phyloP scores from a whole-genome alignment of 1,140 invertebrate genomes.

The Bathynomus jamesi region DNA sequence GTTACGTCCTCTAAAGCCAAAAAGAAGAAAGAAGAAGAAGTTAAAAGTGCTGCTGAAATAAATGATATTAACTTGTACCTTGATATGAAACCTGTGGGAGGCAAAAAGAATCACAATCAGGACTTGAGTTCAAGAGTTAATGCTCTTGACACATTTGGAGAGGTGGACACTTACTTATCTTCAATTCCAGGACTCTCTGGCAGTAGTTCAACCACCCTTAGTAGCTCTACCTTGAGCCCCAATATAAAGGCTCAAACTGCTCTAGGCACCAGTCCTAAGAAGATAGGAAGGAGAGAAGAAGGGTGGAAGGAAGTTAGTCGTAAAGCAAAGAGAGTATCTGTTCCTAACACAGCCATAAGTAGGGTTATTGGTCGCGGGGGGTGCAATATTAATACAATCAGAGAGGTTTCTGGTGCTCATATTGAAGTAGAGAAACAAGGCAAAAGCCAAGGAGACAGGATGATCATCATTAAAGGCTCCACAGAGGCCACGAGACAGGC shows the following conservation, averaged over 20 bases:
- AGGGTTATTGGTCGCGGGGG: slow-evolving; percentile 91
- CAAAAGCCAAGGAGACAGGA: slow-evolving; percentile 85
- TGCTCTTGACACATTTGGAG: slow-evolving; percentile 35
- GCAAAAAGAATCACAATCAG: slow-evolving; percentile 14
- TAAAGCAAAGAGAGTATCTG: slow-evolving; percentile 73
- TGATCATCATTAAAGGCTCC: slow-evolving; percentile 78
- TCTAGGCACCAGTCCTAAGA: slow-evolving; percentile 56
- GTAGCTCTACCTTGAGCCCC: slow-evolving; percentile 23
- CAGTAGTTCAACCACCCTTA: slow-evolving; percentile 42
- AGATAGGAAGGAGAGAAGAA: slow-evolving; percentile 65
- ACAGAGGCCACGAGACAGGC: slow-evolving; percentile 48
- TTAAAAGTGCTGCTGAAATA: slow-evolving; percentile 48
- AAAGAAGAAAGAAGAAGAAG: slow-evolving; percentile 71
- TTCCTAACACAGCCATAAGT: slow-evolving; percentile 88
- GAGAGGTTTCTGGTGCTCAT: slow-evolving; percentile 86
- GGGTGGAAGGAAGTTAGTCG: slow-evolving; percentile 64
- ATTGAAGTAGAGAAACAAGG: slow-evolving; percentile 96
- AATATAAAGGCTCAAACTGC: slow-evolving; percentile 21
- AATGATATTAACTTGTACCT: slow-evolving; percentile 16
- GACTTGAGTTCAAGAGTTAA: slow-evolving; percentile 31
- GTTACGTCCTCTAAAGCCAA: slow-evolving; percentile 57
- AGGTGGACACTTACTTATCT: slow-evolving; percentile 26
- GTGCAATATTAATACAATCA: slow-evolving; percentile 93
- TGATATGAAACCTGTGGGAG: not conserved
- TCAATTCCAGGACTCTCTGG: slow-evolving; percentile 39